Percentiles rank a stretch among this genome's conserved stretches.
Evolutionary conservation across 2,797 vertebrate species (phyloP).

Genomic region (Synanceia verrucosa): DNA sequence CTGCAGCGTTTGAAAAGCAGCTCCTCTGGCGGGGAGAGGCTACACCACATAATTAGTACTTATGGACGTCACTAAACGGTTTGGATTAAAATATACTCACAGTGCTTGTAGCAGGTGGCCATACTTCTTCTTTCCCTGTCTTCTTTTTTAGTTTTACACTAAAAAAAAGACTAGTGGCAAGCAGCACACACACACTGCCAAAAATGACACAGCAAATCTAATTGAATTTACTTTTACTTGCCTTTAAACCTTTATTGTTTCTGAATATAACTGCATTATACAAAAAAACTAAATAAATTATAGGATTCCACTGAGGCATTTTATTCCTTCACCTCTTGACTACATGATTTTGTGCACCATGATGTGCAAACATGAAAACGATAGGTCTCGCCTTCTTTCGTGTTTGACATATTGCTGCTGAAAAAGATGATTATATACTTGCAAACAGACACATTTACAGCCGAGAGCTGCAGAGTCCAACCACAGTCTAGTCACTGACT

Average conservation of each 20-base stretch:
- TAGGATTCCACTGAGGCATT: background rate
- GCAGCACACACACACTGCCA: background rate
- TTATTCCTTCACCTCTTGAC: background rate
- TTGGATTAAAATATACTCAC: slow-evolving; percentile 38
- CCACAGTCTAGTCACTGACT: slow-evolving; percentile 61
- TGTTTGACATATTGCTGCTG: background rate
- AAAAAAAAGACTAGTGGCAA: background rate
- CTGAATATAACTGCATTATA: background rate
- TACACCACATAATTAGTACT: slow-evolving; percentile 79
- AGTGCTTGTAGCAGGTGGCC: slow-evolving; percentile 61
- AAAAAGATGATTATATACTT: slow-evolving; percentile 31
- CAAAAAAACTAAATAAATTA: background rate
- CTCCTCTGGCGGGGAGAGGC: slow-evolving; percentile 65
- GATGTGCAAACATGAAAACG: slow-evolving; percentile 9
- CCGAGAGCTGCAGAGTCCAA: slow-evolving; percentile 31
- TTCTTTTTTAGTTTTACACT: background rate
- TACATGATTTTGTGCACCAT: background rate
- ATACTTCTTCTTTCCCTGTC: background rate
- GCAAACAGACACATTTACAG: slow-evolving; percentile 30
- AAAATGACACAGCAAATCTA: background rate
- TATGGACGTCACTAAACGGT: slow-evolving; percentile 53
- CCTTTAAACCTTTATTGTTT: background rate
- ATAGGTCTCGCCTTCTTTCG: background rate
- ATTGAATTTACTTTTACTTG: background rate
- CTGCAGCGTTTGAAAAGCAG: slow-evolving; percentile 51